Evolutionary conservation across 2,797 vertebrate species (phyloP), one percentile per base, ranked within the genome.

Genomic region (Arremon brunneinucha): DNA sequence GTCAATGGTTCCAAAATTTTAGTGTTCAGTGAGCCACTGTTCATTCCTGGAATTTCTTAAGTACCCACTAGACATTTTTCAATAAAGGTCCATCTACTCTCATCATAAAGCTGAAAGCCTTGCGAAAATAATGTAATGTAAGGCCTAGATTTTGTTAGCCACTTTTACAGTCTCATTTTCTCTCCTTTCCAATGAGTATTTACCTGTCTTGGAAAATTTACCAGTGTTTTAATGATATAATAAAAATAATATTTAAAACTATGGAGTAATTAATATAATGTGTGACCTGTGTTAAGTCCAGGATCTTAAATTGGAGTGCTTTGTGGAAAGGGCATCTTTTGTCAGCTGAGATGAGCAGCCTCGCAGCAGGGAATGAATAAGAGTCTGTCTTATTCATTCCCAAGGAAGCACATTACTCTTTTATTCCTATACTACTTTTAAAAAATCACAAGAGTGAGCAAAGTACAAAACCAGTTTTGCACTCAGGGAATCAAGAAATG

Each of bases 301-400:
- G 1, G 1, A 30, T 43, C 50, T 87, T 69, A 72, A 59, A 44
- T 56, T 1, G 3, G 32, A 90, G 52, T 27, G 39, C 9, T 84
- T 50, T 72, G 18, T 79, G 70, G 52, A 91, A 93, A 94, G 53
- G 27, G 23, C 41, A 49, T 41, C 14, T 89, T 74, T 52, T 67
- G 68, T 91, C 78, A 83, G 87, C 72, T 91, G 76, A 95, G 57
- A 88, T 64, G 44, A 89, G 23, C 63, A 72, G 27, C 23, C 35
- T 89, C 91, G 85, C 68, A 74, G 14, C 60, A 77, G 52, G 24
- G 37, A 91, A 89, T 87, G 84, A 93, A 67, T 75, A 92, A 35
- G 0, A 0, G 15, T 53, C 68, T 89, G 34, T 87, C 92, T 74
- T n/a, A n/a, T n/a, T n/a, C n/a, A n/a, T n/a, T 64, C 52, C 28